Evolutionary conservation across 1,140 invertebrate species (phyloP).

Genomic region (Piezodorus guildinii): DNA sequence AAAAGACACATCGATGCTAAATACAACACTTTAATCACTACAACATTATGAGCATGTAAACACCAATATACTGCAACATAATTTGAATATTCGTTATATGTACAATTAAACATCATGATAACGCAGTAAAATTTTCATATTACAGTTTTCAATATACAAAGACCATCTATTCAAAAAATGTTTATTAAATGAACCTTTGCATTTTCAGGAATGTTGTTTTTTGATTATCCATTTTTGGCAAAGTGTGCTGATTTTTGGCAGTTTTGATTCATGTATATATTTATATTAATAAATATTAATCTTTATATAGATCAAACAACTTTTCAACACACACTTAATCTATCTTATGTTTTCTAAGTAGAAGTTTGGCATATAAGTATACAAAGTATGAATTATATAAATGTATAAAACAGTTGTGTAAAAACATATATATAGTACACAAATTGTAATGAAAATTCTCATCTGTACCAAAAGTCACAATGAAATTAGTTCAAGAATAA

Average conservation of each 20-base stretch:
- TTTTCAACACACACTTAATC: constrained; percentile 1
- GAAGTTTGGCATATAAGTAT: constrained; percentile 10
- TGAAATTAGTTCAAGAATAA: neutral
- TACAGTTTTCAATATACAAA: too few species aligned
- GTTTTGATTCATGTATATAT: constrained; percentile 8
- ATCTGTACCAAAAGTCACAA: too few species aligned
- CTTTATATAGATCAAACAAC: constrained; percentile 12
- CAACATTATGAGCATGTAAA: constrained; percentile 4
- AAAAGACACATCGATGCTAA: constrained; percentile 3
- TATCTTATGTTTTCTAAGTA: neutral
- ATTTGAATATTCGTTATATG: neutral
- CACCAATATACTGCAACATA: constrained; percentile 7
- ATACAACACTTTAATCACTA: constrained; percentile 1
- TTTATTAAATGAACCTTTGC: neutral
- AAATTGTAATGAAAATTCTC: neutral
- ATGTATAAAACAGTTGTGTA: constrained; percentile 13
- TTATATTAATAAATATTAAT: constrained; percentile 1
- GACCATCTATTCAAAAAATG: too few species aligned
- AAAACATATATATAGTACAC: constrained; percentile 7
- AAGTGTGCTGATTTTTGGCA: neutral
- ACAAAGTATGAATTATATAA: constrained; percentile 15
- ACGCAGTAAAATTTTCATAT: neutral
- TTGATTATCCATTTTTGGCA: constrained; percentile 14
- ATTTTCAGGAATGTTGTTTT: constrained; percentile 2
- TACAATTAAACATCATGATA: constrained; percentile 10